Evolutionary conservation across 2,797 vertebrate genomes (phyloP).

Genomic region (Enteromius radiatus): DNA sequence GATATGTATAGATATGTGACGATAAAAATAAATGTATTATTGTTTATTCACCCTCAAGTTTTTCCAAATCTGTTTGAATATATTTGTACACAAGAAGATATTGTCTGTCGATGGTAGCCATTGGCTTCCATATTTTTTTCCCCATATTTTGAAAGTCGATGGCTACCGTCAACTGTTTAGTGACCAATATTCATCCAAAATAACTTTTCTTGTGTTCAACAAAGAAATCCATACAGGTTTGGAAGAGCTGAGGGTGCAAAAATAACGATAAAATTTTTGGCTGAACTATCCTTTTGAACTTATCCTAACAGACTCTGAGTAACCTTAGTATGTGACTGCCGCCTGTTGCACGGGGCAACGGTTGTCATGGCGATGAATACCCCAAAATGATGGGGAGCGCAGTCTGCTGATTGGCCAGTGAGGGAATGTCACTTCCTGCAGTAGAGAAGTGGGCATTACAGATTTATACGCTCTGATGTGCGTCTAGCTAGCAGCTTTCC

Average conservation of each 20-base stretch:
- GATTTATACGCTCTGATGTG: constrained; percentile 27
- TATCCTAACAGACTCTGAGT: constrained; percentile 13
- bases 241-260: not conserved
- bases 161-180: not conserved
- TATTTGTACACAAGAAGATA: not conserved
- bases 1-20: no score
- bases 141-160: not conserved
- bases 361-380: constrained; percentile 71
- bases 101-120: not conserved
- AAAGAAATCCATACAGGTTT: not conserved
- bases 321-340: constrained; percentile 59
- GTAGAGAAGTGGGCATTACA: constrained; percentile 29
- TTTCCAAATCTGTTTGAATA: not conserved
- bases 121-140: not conserved
- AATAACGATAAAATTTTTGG: not conserved
- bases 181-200: not conserved
- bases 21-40: not conserved
- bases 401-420: constrained; percentile 70
- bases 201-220: not conserved
- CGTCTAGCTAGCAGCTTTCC: constrained; percentile 6
- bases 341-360: constrained; percentile 67
- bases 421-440: constrained; percentile 69
- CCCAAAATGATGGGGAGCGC: constrained; percentile 66
- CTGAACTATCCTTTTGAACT: not conserved
- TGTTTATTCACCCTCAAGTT: not conserved